A percentile compares a stretch with the other conserved stretches of the same genome.
phyloP scores from a whole-genome alignment of 2,888 invertebrate species.

The Hedya salicella region DNA sequence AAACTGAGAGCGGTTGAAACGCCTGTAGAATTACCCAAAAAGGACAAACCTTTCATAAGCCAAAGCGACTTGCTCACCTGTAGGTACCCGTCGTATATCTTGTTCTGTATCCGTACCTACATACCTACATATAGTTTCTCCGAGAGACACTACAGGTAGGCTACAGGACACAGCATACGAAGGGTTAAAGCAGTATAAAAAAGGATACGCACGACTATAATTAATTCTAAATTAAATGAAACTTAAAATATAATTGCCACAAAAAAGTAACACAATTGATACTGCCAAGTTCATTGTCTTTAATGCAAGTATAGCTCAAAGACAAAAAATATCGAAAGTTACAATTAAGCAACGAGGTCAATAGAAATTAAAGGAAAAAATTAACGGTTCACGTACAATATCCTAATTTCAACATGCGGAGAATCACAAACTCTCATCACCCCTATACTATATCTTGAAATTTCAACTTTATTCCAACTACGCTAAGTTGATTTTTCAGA shows the following conservation, averaged over 20 bases:
- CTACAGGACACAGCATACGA: no score
- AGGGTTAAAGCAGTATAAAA: no score
- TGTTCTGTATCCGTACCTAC: no score
- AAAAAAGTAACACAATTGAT: slow-evolving; percentile 18
- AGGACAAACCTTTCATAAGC: no score
- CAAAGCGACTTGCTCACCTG: no score
- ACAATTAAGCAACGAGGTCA: slow-evolving; percentile 64
- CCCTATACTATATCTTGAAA: background rate
- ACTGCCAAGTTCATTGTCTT: slow-evolving; percentile 34
- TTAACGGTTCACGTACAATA: slow-evolving; percentile 62
- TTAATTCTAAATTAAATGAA: background rate
- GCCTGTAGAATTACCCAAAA: no score
- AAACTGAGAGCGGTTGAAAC: no score
- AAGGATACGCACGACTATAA: no score
- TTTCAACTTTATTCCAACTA: background rate
- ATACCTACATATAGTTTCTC: no score
- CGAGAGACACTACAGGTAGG: no score
- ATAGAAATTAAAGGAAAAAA: slow-evolving; percentile 55
- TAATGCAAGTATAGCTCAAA: slow-evolving; percentile 37
- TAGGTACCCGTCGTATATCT: no score
- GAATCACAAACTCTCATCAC: slow-evolving; percentile 30
- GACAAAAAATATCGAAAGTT: slow-evolving; percentile 53
- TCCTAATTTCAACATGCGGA: slow-evolving; percentile 57
- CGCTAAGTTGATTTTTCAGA: background rate
- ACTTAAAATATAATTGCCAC: background rate